Percentiles rank a stretch among this genome's conserved stretches.
Conservation (phyloP, 1,140 invertebrate genomes). For the Hylaeus volcanicus region DNA sequence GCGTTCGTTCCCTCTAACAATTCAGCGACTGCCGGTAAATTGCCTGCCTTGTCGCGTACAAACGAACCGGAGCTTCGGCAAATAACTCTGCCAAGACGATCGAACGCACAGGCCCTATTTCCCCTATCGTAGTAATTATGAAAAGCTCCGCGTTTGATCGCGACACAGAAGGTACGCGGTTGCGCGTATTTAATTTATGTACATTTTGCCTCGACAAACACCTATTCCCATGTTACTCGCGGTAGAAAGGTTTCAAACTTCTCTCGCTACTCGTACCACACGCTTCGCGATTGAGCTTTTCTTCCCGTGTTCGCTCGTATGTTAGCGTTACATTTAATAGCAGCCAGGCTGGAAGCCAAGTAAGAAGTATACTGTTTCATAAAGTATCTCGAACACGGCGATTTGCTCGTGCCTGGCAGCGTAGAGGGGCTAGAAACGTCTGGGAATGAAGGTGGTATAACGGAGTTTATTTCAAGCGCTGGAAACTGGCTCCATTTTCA, state of each 20-base stretch:
- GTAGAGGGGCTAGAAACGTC: not conserved
- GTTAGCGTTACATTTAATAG: conserved; percentile 1
- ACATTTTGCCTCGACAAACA: not conserved
- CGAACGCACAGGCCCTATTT: not conserved
- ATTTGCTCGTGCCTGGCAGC: not conserved
- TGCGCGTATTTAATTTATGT: not conserved
- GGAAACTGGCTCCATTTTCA: not conserved
- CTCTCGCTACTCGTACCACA: not conserved
- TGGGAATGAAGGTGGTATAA: not conserved
- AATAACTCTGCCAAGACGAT: not conserved
- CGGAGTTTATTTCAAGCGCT: not conserved
- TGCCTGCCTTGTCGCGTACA: not conserved
- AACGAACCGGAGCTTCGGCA: not conserved
- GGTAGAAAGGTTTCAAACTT: not conserved
- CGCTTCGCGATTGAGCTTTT: not conserved
- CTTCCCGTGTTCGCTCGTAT: not conserved
- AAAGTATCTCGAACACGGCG: not conserved
- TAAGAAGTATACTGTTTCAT: not conserved
- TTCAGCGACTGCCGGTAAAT: not conserved
- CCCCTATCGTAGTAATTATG: not conserved
- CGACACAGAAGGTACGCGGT: not conserved
- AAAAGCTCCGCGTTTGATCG: not conserved
- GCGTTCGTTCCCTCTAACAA: conserved; percentile 5
- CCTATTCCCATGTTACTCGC: not conserved
- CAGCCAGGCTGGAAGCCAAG: not conserved